These are phyloP conservation scores for Baronia brevicornis DNA, from an alignment of 2,888 invertebrate genomes.

Conservation along the genomic window DNA sequence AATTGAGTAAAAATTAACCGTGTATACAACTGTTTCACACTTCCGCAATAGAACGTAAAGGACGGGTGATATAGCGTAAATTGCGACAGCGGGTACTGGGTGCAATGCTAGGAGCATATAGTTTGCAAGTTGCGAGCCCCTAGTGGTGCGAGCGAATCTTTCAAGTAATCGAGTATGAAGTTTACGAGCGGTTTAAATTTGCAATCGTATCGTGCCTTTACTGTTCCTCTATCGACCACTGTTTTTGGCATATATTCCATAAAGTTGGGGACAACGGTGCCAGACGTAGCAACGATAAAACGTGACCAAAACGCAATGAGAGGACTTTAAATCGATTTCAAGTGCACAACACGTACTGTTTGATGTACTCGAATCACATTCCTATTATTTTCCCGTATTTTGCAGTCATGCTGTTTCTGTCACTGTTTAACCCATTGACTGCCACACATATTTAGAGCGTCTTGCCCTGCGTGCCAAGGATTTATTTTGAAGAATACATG, in stretches of 20 bases:
- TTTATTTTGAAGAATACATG: too few relatives aligned
- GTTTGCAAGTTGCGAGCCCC: conserved; percentile 31
- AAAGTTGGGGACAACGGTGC: too few relatives aligned
- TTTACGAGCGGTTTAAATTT: conserved; percentile 43
- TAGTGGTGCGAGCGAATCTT: conserved; percentile 28
- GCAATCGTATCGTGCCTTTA: conserved; percentile 26
- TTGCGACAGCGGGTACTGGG: conserved; percentile 17
- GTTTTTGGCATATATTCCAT: conserved; percentile 25
- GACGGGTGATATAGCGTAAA: conserved; percentile 18
- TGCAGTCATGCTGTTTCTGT: too few relatives aligned
- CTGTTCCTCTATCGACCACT: conserved; percentile 23
- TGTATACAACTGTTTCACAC: conserved; percentile 19
- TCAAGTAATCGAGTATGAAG: conserved; percentile 37
- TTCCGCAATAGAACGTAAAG: conserved; percentile 16
- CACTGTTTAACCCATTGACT: too few relatives aligned
- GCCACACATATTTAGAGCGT: too few relatives aligned
- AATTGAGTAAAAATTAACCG: conserved; percentile 43
- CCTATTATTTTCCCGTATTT: too few relatives aligned
- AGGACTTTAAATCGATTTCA: too few relatives aligned
- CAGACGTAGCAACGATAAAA: too few relatives aligned
- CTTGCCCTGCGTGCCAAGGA: too few relatives aligned
- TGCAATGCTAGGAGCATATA: conserved; percentile 22
- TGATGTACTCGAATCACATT: too few relatives aligned
- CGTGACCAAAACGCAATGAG: too few relatives aligned
- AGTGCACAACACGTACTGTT: too few relatives aligned